These are phyloP conservation scores for Myotis brandtii DNA, from an alignment of 2,113 vertebrate genomes.

Conservation along the genomic window DNA sequence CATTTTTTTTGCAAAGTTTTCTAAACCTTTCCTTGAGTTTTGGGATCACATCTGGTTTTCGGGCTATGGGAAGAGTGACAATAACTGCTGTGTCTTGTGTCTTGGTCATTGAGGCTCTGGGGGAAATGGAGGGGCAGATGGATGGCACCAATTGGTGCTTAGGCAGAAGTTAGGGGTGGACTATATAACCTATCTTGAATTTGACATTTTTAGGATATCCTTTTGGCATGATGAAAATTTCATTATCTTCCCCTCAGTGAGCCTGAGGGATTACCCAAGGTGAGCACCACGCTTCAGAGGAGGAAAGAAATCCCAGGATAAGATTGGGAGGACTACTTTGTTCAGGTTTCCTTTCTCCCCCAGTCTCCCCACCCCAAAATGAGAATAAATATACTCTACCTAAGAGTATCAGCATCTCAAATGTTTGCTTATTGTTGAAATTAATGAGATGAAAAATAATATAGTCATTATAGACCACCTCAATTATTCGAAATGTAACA, in stretches of 20 bases:
- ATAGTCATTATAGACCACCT: accelerated
- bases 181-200: not conserved
- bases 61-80: constrained; percentile 9
- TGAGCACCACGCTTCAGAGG: not conserved
- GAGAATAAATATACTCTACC: constrained; percentile 33
- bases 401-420: not conserved
- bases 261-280: not conserved
- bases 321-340: not conserved
- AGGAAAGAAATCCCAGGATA: not conserved
- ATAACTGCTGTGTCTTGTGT: not conserved
- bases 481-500: accelerated
- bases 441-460: not conserved
- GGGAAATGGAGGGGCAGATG: accelerated
- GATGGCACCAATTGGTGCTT: not conserved
- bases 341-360: not conserved
- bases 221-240: not conserved
- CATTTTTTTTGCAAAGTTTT: not conserved
- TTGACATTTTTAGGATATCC: not conserved
- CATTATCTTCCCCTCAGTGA: not conserved
- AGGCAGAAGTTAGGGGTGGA: not conserved
- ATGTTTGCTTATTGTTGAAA: accelerated
- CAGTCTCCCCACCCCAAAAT: not conserved
- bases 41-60: not conserved
- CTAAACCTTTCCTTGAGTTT: constrained; percentile 19
- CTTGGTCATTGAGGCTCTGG: not conserved